phyloP scores from a whole-genome alignment of 2,113 vertebrate species.

The Hipposideros armiger region DNA sequence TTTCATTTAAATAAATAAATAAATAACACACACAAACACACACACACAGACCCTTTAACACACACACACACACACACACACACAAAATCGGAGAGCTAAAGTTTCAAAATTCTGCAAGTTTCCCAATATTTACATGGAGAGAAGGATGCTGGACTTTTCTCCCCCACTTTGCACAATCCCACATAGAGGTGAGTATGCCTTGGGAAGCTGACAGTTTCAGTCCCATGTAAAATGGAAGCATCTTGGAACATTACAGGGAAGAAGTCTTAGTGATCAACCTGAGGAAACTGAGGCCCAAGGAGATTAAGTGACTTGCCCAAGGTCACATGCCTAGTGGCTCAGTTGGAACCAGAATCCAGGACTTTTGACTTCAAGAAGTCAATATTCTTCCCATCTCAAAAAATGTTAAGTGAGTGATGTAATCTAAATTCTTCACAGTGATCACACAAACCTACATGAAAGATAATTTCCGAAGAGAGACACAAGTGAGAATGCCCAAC shows the following conservation, averaged over 20 bases:
- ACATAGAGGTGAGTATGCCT: background rate
- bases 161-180: background rate
- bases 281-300: background rate
- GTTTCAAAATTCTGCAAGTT: background rate
- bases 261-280: background rate
- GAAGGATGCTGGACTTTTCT: background rate
- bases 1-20: too few relatives aligned
- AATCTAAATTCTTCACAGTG: background rate
- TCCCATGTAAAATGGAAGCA: background rate
- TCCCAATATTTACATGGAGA: background rate
- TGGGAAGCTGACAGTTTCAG: background rate
- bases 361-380: background rate
- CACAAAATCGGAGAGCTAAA: background rate
- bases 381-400: background rate
- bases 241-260: background rate
- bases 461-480: background rate
- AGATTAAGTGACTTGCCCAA: background rate
- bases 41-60: too few relatives aligned
- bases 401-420: background rate
- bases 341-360: background rate
- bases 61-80: too few relatives aligned
- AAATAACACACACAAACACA: too few relatives aligned
- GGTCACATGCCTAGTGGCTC: background rate
- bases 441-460: background rate
- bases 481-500: background rate